phyloP scores from a whole-genome alignment of 2,797 vertebrate genomes.

The Pelodytes ibericus region DNA sequence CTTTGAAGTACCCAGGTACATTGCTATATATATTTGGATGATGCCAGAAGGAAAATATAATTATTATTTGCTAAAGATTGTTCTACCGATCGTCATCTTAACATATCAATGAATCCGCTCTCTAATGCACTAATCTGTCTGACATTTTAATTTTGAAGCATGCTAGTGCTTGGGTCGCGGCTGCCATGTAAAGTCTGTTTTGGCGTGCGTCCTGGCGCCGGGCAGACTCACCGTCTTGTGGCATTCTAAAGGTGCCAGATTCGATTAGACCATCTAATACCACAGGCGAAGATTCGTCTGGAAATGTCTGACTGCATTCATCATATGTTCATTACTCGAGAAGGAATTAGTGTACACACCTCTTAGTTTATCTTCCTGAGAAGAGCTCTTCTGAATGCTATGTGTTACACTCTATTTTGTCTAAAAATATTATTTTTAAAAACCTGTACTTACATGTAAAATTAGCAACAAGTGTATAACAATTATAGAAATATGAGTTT shows the following conservation, averaged over 20 bases:
- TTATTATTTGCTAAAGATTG: neutral
- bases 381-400: too few species aligned
- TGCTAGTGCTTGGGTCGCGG: rapidly evolving
- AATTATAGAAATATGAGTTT: too few species aligned
- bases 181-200: neutral
- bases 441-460: too few species aligned
- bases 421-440: too few species aligned
- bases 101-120: conserved; percentile 43
- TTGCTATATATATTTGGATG: too few species aligned
- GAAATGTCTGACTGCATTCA: conserved; percentile 32
- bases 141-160: conserved; percentile 44
- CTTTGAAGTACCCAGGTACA: too few species aligned
- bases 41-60: neutral
- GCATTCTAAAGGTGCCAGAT: conserved; percentile 13
- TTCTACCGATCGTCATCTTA: neutral
- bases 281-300: neutral
- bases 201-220: neutral
- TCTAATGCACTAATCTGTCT: conserved; percentile 57
- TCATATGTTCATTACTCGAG: conserved; percentile 3
- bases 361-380: too few species aligned
- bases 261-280: neutral
- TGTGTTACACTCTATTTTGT: too few species aligned
- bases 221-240: conserved; percentile 35
- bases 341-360: too few species aligned
- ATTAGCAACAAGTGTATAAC: too few species aligned